Evolutionary conservation across 2,113 vertebrate genomes (phyloP).

Genomic region (Cheirogaleus medius): DNA sequence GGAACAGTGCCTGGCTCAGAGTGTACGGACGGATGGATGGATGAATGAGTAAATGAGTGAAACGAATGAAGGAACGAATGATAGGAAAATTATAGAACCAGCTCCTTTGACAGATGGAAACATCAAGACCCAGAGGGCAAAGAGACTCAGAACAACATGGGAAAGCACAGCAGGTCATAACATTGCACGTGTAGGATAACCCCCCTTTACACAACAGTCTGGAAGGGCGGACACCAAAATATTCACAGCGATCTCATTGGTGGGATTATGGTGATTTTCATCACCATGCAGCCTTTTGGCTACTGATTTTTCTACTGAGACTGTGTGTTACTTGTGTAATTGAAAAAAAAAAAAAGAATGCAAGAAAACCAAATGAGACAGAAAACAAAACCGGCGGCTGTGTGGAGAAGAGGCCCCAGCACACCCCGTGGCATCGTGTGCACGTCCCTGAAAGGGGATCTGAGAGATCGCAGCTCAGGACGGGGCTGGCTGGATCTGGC

Average conservation of each 20-base stretch:
- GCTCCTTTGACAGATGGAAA: background rate
- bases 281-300: background rate
- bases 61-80: background rate
- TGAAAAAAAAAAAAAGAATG: background rate
- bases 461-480: rapidly evolving
- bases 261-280: background rate
- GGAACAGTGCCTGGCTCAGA: background rate
- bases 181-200: rapidly evolving
- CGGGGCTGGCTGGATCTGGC: background rate
- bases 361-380: background rate
- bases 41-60: background rate
- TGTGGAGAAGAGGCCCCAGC: background rate
- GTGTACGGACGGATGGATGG: background rate
- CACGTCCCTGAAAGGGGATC: background rate
- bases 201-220: background rate
- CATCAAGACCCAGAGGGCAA: background rate
- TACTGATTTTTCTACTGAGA: background rate
- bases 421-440: rapidly evolving
- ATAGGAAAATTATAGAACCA: background rate
- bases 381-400: background rate
- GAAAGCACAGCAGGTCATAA: background rate
- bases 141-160: background rate
- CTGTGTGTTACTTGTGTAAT: background rate
- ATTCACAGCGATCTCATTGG: background rate
- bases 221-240: background rate